Percentiles rank a stretch among this genome's conserved stretches.
These are phyloP conservation scores for Parus major DNA, from an alignment of 2,113 vertebrate species.

Conservation along the genomic window DNA sequence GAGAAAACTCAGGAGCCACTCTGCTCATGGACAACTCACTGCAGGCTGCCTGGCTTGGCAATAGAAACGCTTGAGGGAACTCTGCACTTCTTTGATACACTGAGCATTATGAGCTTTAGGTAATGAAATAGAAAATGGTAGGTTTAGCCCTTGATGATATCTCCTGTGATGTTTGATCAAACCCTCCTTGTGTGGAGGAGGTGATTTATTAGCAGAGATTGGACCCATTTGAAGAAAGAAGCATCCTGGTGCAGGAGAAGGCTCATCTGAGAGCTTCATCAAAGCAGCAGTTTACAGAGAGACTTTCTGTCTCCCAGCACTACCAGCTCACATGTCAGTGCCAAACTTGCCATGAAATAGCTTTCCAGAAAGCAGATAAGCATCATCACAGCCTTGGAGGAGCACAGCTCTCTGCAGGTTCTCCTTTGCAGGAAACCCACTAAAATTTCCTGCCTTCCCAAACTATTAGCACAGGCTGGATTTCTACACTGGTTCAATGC, in stretches of 20 bases:
- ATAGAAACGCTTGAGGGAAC: background rate
- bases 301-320: background rate
- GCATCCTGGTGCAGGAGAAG: background rate
- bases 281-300: background rate
- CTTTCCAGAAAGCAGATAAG: background rate
- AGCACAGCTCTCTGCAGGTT: background rate
- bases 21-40: background rate
- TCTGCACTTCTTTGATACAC: background rate
- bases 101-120: background rate
- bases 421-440: background rate
- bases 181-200: background rate
- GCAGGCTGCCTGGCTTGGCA: rapidly evolving
- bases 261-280: background rate
- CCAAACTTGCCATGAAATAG: background rate
- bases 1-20: background rate
- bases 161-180: constrained; percentile 6
- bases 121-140: background rate
- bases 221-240: background rate
- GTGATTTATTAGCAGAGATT: constrained; percentile 19
- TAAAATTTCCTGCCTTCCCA: background rate
- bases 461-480: background rate
- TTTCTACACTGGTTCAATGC: background rate
- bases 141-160: background rate
- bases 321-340: background rate
- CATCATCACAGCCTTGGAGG: rapidly evolving